Evolutionary conservation across 2,888 invertebrate genomes (phyloP), one percentile per base, ranked within the genome.

Genomic region (Salpingus planirostris): DNA sequence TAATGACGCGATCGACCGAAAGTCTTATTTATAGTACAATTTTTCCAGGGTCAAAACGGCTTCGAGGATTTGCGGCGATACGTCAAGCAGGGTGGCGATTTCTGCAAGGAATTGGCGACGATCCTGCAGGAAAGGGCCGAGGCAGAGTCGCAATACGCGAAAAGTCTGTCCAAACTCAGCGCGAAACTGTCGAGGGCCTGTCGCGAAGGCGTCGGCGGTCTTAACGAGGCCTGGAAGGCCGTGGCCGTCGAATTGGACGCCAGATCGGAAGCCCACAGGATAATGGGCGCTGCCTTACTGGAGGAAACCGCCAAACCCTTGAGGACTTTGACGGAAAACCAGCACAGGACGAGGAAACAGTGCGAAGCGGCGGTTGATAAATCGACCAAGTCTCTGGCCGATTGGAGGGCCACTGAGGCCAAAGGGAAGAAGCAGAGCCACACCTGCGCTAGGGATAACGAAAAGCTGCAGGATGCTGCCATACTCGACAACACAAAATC

Each of bases 81-180:
- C 61, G 85, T 95, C 49, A 93, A 93, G 62, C 90, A 91, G 64
- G 92, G 93, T 22, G 87, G 89, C 26, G 92, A 93, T 61, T 90
- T 92, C 62, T 90, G 91, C 67, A 92, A 93, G 59, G 93, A 95
- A 58, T 70, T 95, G 29, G 78, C 89, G 3, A 70, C 78, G 24
- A 87, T 93, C 54, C 68, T 95, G 46, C 90, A 91, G 66, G 93
- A 95, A 70, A 85, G 93, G 66, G 82, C 91, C 36, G 93, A 93
- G 63, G 76, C 91, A 33, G 93, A 95, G 69, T 75, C 80, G 31
- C 80, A 82, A 54, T 95, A 93, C 64, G 87, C 92, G 29, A 93
- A 92, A 71, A 85, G 84, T 40, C 70, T 95, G 43, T 77, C 84
- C 36, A 92, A 91, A 68, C 72, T 92, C 50, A 87, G 90, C 42